Evolutionary conservation across 2,888 invertebrate genomes (phyloP).

Genomic region (Isotomurus palustris): DNA sequence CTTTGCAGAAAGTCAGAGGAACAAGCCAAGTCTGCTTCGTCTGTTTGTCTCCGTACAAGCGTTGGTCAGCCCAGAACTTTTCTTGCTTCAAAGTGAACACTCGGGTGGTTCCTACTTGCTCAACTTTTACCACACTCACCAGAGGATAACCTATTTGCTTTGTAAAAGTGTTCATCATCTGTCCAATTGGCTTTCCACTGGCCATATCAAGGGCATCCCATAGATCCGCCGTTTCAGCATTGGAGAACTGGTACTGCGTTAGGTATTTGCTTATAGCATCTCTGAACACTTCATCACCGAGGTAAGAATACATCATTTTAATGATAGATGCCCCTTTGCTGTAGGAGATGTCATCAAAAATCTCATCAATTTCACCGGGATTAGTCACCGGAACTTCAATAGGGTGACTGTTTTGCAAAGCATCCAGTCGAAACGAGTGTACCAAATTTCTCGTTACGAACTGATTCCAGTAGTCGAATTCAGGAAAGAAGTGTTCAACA

Average conservation of each 20-base stretch:
- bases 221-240: slow-evolving; percentile 52
- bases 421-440: slow-evolving; percentile 53
- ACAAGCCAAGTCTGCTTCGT: slow-evolving; percentile 67
- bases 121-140: slow-evolving; percentile 46
- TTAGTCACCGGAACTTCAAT: slow-evolving; percentile 47
- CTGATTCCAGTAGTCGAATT: slow-evolving; percentile 58
- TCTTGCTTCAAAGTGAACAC: slow-evolving; percentile 68
- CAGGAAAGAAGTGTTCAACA: slow-evolving; percentile 55
- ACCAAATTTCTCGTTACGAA: slow-evolving; percentile 54
- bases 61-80: slow-evolving; percentile 83
- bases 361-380: slow-evolving; percentile 47
- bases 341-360: slow-evolving; percentile 50
- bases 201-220: slow-evolving; percentile 52
- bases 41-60: slow-evolving; percentile 29
- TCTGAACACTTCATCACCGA: slow-evolving; percentile 49
- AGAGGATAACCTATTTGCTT: slow-evolving; percentile 56
- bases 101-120: slow-evolving; percentile 53
- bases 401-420: slow-evolving; percentile 52
- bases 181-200: slow-evolving; percentile 52
- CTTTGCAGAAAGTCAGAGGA: slow-evolving; percentile 76
- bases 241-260: slow-evolving; percentile 48
- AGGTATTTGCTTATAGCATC: slow-evolving; percentile 52
- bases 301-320: slow-evolving; percentile 51
- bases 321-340: slow-evolving; percentile 49
- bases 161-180: slow-evolving; percentile 56